Percentiles rank a stretch among this genome's conserved stretches.
Evolutionary conservation across 1,140 invertebrate genomes (phyloP).

Genomic region (Drosophila bocki): DNA sequence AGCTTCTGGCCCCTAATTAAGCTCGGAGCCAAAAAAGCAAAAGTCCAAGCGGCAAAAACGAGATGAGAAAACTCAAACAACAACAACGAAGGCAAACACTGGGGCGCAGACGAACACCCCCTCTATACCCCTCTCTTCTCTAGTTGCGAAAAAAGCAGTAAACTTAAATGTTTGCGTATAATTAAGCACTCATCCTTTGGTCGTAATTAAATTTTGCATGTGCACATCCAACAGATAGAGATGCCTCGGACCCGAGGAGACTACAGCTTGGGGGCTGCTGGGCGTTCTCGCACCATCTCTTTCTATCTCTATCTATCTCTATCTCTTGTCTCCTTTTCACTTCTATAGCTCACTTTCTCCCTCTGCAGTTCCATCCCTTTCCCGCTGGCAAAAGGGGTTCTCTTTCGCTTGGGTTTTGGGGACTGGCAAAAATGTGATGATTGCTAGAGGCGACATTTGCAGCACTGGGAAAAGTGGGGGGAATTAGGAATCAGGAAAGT

Average conservation of each 20-base stretch:
- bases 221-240: slow-evolving; percentile 77
- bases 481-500: not conserved
- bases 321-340: not conserved
- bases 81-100: slow-evolving; percentile 48
- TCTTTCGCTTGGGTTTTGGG: slow-evolving; percentile 28
- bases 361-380: not conserved
- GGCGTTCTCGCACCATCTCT: slow-evolving; percentile 5
- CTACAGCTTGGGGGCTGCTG: slow-evolving; percentile 37
- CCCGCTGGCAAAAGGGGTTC: not conserved
- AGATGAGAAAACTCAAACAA: slow-evolving; percentile 54
- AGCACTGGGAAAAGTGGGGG: not conserved
- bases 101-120: slow-evolving; percentile 21
- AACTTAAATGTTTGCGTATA: slow-evolving; percentile 85
- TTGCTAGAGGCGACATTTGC: slow-evolving; percentile 23
- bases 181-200: slow-evolving; percentile 85
- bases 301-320: not conserved
- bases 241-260: slow-evolving; percentile 27
- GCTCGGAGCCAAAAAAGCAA: slow-evolving; percentile 53
- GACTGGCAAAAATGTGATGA: slow-evolving; percentile 37
- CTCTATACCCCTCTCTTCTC: not conserved
- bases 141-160: slow-evolving; percentile 73
- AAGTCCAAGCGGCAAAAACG: slow-evolving; percentile 50
- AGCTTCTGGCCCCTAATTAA: slow-evolving; percentile 42
- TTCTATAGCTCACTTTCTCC: not conserved
- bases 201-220: slow-evolving; percentile 85